Conservation (phyloP, 2,888 invertebrate genomes). For the Cataglyphis albicans region DNA sequence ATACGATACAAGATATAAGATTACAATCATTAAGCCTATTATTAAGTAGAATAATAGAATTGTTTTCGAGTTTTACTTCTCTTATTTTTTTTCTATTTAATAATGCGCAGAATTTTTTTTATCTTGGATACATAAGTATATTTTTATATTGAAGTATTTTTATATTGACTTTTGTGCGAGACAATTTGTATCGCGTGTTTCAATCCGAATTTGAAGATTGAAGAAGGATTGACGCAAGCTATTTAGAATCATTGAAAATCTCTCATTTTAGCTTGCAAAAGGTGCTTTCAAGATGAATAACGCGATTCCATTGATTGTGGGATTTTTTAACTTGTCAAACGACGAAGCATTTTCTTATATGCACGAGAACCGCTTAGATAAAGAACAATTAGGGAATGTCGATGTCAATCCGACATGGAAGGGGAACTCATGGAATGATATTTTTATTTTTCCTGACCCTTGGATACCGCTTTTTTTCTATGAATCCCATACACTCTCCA, state of each 20-base stretch:
- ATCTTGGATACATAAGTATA: not conserved
- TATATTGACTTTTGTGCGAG: not conserved
- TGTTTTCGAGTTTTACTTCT: not conserved
- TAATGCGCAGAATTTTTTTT: not conserved
- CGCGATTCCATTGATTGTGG: constrained; percentile 16
- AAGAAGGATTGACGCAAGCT: not conserved
- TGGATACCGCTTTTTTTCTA: no score
- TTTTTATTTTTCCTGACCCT: no score
- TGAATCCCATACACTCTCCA: no score
- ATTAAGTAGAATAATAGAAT: not conserved
- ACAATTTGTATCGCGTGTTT: not conserved
- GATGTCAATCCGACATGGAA: not conserved
- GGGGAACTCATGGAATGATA: not conserved
- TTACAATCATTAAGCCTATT: not conserved
- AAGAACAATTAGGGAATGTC: not conserved
- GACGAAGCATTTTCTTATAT: not conserved
- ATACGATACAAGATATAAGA: not conserved
- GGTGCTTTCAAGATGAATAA: not conserved
- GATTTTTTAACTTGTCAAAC: not conserved
- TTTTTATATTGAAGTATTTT: not conserved
- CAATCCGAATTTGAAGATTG: not conserved
- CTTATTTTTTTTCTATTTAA: not conserved
- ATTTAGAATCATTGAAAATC: not conserved
- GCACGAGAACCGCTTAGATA: not conserved
- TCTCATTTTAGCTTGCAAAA: constrained; percentile 26